Evolutionary conservation across 2,797 vertebrate species (phyloP), one percentile per base, ranked within the genome.

Genomic region (Sebastes itinus): DNA sequence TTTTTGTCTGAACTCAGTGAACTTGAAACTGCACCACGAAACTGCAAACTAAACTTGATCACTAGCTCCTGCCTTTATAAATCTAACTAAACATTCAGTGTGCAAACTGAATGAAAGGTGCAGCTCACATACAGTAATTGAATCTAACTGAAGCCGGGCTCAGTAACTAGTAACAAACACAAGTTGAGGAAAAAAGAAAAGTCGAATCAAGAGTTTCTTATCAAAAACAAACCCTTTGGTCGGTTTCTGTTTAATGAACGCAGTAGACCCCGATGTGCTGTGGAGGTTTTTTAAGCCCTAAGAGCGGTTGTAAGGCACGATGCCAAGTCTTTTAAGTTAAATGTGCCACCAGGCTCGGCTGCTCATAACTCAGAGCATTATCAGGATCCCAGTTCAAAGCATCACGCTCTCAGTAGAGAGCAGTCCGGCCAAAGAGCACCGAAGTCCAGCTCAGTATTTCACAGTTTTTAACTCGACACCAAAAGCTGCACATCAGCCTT

Each of bases 301-400:
- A 58, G 71, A 30, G 1, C 2, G 12, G 6, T 35, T 60, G 55
- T 22, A 32, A 52, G 85, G 82, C 80, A 58, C 62, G 1, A 0
- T 10, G 84, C 83, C 85, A 85, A 81, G 5, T 11, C 33, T 77
- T 76, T 4, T 2, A 56, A 83, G 38, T 76, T 27, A 56, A 78
- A 58, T 32, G 72, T 62, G 71, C 80, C 75, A 59, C 13, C 62
- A 33, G 61, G 18, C 80, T 60, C 6, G 14, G 62, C 81, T 42
- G 76, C 80, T 73, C 72, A 63, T 3, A 75, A 87, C 72, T 88
- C 80, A 84, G 76, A 64, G 77, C 32, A 63, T 82, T 83, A 83
- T 83, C 77, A 65, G 38, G 78, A 69, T 20, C 30, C 71, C 61
- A 75, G 35, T 68, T 78, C 59, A 64, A 67, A 75, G 77, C 28